These are phyloP conservation scores for Capromys pilorides DNA, from an alignment of 2,797 vertebrate genomes.

Conservation along the genomic window DNA sequence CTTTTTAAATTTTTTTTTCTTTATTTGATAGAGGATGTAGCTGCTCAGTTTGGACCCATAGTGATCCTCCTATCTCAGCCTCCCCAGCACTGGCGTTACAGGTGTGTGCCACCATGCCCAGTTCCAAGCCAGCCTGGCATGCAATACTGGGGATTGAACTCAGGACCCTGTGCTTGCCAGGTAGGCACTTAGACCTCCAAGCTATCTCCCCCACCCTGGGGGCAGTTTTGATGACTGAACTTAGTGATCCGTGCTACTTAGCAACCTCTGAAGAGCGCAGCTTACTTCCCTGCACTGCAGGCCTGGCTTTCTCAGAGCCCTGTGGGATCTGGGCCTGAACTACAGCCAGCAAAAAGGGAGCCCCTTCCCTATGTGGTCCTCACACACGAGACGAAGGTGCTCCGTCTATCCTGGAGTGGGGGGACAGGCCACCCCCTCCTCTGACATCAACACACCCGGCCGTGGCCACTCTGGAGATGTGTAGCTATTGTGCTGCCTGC, in stretches of 20 bases:
- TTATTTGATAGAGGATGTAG: no score
- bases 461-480: neutral
- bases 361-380: neutral
- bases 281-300: neutral
- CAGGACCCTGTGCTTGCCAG: no score
- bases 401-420: no score
- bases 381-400: neutral
- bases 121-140: no score
- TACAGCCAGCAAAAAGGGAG: neutral
- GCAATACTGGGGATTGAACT: no score
- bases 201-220: no score
- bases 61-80: no score
- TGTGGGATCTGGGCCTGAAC: neutral
- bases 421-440: neutral
- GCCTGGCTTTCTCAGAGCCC: neutral
- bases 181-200: no score
- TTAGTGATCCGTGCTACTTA: neutral
- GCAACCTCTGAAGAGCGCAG: neutral
- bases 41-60: no score
- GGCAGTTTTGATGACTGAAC: neutral
- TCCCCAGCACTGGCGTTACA: no score
- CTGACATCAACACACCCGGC: neutral
- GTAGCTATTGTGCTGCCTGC: neutral
- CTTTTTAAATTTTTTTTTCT: no score
- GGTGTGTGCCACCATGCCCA: no score